These are phyloP conservation scores for Caenorhabditis sinica DNA, from an alignment of 2,888 invertebrate species.

Conservation along the genomic window DNA sequence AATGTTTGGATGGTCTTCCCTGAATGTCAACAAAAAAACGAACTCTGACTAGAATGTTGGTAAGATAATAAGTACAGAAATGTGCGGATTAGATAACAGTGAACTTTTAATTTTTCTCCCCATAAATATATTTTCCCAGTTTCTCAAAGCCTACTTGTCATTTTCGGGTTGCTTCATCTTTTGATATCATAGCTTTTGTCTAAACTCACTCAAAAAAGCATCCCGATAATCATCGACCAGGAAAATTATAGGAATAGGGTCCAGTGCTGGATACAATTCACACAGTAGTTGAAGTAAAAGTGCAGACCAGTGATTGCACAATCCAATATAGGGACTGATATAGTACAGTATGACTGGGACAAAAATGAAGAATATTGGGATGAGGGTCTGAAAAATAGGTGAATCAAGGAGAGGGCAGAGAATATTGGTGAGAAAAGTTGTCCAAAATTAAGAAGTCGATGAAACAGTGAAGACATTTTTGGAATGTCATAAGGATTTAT, in stretches of 20 bases:
- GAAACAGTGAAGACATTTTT: too few species aligned
- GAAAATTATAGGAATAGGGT: slow-evolving; percentile 33
- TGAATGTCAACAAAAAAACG: too few species aligned
- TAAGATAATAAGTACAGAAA: too few species aligned
- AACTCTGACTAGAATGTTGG: too few species aligned
- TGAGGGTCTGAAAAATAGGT: neutral
- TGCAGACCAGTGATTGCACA: neutral
- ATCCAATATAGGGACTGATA: neutral
- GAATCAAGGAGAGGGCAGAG: too few species aligned
- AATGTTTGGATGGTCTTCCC: neutral
- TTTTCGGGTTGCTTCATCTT: neutral
- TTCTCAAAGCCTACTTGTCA: neutral
- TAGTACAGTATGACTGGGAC: neutral
- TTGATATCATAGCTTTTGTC: neutral
- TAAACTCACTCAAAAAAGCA: slow-evolving; percentile 25
- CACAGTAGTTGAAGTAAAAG: neutral
- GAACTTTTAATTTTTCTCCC: too few species aligned
- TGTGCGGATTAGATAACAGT: too few species aligned
- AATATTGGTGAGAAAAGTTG: too few species aligned
- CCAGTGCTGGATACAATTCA: slow-evolving; percentile 34
- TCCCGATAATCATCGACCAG: slow-evolving; percentile 24
- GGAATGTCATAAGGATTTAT: too few species aligned
- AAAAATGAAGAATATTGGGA: neutral
- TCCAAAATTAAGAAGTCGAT: too few species aligned
- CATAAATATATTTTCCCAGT: neutral